phyloP scores from a whole-genome alignment of 2,797 vertebrate genomes.

The Poeciliopsis gracilis region DNA sequence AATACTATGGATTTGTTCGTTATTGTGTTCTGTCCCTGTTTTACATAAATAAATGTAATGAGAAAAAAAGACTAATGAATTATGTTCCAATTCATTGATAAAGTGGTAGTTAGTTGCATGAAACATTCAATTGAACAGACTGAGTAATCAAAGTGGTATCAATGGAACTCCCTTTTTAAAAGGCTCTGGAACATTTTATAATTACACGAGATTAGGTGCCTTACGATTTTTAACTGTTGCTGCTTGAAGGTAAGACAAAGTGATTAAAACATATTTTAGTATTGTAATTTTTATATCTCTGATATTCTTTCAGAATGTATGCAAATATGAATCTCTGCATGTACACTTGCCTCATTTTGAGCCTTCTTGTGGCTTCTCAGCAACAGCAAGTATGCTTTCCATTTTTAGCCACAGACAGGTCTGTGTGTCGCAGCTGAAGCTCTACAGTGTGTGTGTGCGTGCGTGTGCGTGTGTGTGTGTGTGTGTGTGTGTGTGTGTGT shows the following conservation, averaged over 20 bases:
- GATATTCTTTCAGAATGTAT: not conserved
- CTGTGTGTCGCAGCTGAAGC: conserved; percentile 61
- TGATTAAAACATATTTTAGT: not conserved
- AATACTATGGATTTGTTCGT: not conserved
- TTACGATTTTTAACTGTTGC: not conserved
- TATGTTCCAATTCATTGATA: not conserved
- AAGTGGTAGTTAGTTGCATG: not conserved
- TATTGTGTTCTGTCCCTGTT: not conserved
- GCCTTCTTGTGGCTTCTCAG: conserved; percentile 62
- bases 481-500: conserved; percentile 24
- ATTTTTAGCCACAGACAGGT: conserved; percentile 74
- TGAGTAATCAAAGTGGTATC: not conserved
- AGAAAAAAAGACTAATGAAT: not conserved
- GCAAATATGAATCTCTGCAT: conserved; percentile 21
- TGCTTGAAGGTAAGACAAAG: not conserved
- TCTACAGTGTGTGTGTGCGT: conserved; percentile 35
- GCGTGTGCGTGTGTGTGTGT: conserved; percentile 21
- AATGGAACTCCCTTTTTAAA: not conserved
- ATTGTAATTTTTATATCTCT: not conserved
- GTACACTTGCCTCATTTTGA: conserved; percentile 30
- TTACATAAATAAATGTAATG: not conserved
- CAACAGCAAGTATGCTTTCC: conserved; percentile 71
- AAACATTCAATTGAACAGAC: not conserved
- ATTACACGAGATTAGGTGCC: not conserved
- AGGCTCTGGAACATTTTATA: not conserved